Evolutionary conservation across 2,113 vertebrate species (phyloP), one percentile per base, ranked within the genome.

Genomic region (Engystomops pustulosus): DNA sequence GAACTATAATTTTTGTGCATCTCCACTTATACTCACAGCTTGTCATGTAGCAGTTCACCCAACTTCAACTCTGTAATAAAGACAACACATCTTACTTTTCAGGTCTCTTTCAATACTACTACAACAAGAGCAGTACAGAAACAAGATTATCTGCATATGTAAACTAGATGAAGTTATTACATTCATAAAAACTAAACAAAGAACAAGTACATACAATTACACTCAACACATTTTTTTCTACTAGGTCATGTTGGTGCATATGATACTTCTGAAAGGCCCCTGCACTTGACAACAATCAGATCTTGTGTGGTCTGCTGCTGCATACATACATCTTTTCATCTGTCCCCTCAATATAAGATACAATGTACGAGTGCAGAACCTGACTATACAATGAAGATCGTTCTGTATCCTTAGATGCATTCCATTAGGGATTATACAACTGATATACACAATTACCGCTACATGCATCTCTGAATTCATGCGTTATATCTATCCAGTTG

Each of bases 11-110:
- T 0, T 53, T n/a, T 5, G 1, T 20, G 4, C 20, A 6, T n/a
- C n/a, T n/a, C n/a, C 30, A 12, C 12, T 23, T 12, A 87, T 92
- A 96, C 98, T 98, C 90, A 99, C 98, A 99, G 92, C 87, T 99
- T 99, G 91, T 99, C 98, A 93, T 99, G 98, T 91, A 99, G 97
- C 83, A 99, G 88, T 88, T 99, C 98, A 89, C 98, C 98, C 85
- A 99, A 93, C 88, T 97, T 98, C 87, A 99, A 89, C 89, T 99
- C 98, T 99, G 91, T 30, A 85, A 85, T 92, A 91, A 83, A 86
- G 86, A 91, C 88, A 49, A 11, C 0, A 41, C 67, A 70, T 41
- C 30, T n/a, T 36, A 36, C 25, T 14, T 6, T 15, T 32, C n/a
- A 55, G 53, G 2, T 20, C 7, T 23, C 1, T 2, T 60, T 3